Conservation (phyloP, 2,113 vertebrate species). For the Falcunculus frontatus region DNA sequence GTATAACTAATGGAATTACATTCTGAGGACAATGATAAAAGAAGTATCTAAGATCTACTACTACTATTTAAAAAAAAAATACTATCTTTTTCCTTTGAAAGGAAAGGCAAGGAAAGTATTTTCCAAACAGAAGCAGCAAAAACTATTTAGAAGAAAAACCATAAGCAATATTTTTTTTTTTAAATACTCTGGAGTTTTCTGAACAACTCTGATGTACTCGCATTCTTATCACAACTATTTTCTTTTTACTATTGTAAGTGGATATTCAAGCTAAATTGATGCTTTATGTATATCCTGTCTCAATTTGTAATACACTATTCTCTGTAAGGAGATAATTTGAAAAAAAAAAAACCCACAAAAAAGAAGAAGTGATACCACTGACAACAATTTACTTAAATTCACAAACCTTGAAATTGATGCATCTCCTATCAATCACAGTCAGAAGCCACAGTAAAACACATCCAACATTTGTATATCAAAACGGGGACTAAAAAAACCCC, state of each 20-base stretch:
- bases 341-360: constrained; percentile 46
- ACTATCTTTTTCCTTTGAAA: not conserved
- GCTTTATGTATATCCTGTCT: constrained; percentile 68
- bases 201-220: constrained; percentile 48
- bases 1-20: not conserved
- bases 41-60: not conserved
- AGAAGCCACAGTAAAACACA: constrained; percentile 64
- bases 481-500: constrained; percentile 38
- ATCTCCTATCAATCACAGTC: constrained; percentile 71
- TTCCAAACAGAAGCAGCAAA: constrained; percentile 51
- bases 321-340: constrained; percentile 64
- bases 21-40: not conserved
- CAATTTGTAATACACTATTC: constrained; percentile 59
- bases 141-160: constrained; percentile 21
- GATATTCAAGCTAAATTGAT: constrained; percentile 69
- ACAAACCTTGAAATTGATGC: constrained; percentile 73
- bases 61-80: not conserved
- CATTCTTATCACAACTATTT: constrained; percentile 41
- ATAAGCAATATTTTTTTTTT: not conserved
- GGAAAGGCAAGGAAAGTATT: constrained; percentile 48
- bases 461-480: constrained; percentile 68
- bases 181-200: constrained; percentile 61
- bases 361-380: constrained; percentile 51
- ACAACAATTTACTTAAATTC: constrained; percentile 75
- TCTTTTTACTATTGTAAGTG: constrained; percentile 55